Conservation (phyloP, 2,888 invertebrate genomes). For the Orchesellides sinensis region DNA sequence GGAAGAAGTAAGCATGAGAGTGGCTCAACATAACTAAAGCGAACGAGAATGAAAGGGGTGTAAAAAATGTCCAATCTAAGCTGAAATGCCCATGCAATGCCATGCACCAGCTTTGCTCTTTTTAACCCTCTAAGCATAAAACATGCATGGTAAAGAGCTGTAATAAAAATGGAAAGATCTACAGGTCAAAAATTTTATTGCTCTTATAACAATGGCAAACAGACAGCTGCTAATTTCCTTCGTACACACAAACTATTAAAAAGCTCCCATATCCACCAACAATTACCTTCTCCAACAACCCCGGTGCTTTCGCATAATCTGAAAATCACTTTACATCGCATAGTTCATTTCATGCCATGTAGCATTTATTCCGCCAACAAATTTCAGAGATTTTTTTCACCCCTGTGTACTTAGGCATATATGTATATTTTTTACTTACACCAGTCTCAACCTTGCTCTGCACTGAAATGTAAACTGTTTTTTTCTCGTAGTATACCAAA, state of each 20-base stretch:
- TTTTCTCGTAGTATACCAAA: neutral
- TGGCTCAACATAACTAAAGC: neutral
- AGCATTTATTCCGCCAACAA: neutral
- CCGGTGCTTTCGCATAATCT: neutral
- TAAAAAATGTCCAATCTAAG: slow-evolving; percentile 6
- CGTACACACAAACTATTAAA: slow-evolving; percentile 9
- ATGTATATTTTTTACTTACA: too few species aligned
- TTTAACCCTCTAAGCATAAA: neutral
- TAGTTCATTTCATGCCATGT: neutral
- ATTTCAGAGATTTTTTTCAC: too few species aligned
- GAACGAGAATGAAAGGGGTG: neutral
- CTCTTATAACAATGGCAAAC: slow-evolving; percentile 29
- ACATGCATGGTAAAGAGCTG: neutral
- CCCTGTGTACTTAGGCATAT: too few species aligned
- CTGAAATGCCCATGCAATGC: slow-evolving; percentile 1
- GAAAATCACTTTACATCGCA: neutral
- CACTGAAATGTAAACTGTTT: too few species aligned
- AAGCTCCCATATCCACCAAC: slow-evolving; percentile 3
- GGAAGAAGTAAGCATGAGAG: too few species aligned
- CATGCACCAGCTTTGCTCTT: slow-evolving; percentile 20
- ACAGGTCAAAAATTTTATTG: slow-evolving; percentile 38
- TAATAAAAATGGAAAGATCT: slow-evolving; percentile 9
- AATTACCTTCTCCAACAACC: neutral
- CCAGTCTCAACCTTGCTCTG: too few species aligned
- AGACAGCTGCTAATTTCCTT: slow-evolving; percentile 49